Conservation (phyloP, 2,113 vertebrate genomes). For the Piaya cayana region DNA sequence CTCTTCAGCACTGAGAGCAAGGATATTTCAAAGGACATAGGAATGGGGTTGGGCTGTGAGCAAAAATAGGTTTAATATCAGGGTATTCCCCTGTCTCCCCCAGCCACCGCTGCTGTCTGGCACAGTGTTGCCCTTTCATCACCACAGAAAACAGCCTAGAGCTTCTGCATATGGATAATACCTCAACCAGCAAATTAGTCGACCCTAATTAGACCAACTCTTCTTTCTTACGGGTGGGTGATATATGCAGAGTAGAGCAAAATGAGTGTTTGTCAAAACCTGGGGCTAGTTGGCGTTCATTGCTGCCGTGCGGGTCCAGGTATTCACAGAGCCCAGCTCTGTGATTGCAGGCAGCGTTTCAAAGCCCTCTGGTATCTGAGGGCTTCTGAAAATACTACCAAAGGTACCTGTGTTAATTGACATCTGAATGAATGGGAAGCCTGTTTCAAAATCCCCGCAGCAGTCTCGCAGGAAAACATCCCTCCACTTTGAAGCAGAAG, state of each 20-base stretch:
- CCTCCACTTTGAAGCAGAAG: slow-evolving; percentile 3
- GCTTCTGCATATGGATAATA: not conserved
- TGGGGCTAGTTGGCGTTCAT: not conserved
- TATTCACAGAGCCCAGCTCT: slow-evolving; percentile 29
- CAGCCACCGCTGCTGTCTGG: not conserved
- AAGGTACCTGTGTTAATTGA: slow-evolving; percentile 38
- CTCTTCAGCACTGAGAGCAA: not conserved
- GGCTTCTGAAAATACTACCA: slow-evolving; percentile 50
- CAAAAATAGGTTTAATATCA: slow-evolving; percentile 1
- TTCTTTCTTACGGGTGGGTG: not conserved
- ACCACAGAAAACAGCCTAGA: not conserved
- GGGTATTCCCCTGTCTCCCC: slow-evolving; percentile 13
- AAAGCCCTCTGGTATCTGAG: slow-evolving; percentile 17
- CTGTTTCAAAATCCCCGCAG: not conserved
- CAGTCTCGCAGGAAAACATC: slow-evolving; percentile 24
- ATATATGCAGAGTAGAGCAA: not conserved
- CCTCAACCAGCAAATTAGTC: not conserved
- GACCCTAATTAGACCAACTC: not conserved
- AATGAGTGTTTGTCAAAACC: slow-evolving; percentile 13
- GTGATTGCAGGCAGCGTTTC: not conserved
- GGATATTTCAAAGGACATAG: slow-evolving; percentile 5
- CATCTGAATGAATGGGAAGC: slow-evolving; percentile 32
- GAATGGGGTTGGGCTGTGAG: slow-evolving; percentile 3
- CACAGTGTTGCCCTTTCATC: slow-evolving; percentile 17
- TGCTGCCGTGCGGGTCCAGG: slow-evolving; percentile 1